Evolutionary conservation across 2,113 vertebrate species (phyloP).

Genomic region (Ammodytes dubius): DNA sequence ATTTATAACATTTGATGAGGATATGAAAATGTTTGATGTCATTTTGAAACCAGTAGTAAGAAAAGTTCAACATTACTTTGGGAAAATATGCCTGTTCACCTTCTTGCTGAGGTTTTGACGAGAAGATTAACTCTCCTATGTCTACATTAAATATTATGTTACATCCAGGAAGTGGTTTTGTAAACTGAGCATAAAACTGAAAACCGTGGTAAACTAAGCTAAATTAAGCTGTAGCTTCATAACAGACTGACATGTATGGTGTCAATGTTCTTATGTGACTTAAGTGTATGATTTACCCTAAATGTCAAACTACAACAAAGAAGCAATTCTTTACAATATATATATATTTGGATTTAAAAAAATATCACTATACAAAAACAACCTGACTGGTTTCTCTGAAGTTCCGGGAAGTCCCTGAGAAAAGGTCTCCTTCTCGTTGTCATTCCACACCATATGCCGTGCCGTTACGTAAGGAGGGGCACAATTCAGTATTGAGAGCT

Average conservation of each 20-base stretch:
- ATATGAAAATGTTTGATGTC: not conserved
- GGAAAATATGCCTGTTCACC: not conserved
- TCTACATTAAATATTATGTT: no score
- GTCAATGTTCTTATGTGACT: not conserved
- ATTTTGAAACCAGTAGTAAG: no score
- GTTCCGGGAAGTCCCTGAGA: slow-evolving; percentile 39
- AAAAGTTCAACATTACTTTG: not conserved
- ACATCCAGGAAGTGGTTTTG: no score
- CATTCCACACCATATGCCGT: slow-evolving; percentile 54
- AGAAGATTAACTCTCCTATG: not conserved
- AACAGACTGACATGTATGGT: not conserved
- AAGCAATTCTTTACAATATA: not conserved
- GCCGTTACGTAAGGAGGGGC: slow-evolving; percentile 57
- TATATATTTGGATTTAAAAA: no score
- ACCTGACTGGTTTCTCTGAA: not conserved
- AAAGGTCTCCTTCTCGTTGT: slow-evolving; percentile 49
- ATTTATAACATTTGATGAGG: not conserved
- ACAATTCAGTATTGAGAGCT: slow-evolving; percentile 31
- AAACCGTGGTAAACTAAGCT: no score
- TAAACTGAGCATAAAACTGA: no score
- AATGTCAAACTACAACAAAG: not conserved
- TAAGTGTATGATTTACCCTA: not conserved
- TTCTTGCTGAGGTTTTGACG: not conserved
- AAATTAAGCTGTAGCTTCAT: no score
- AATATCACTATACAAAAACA: not conserved